These are phyloP conservation scores for Odontomachus brunneus DNA, from an alignment of 1,140 invertebrate genomes.

Conservation along the genomic window DNA sequence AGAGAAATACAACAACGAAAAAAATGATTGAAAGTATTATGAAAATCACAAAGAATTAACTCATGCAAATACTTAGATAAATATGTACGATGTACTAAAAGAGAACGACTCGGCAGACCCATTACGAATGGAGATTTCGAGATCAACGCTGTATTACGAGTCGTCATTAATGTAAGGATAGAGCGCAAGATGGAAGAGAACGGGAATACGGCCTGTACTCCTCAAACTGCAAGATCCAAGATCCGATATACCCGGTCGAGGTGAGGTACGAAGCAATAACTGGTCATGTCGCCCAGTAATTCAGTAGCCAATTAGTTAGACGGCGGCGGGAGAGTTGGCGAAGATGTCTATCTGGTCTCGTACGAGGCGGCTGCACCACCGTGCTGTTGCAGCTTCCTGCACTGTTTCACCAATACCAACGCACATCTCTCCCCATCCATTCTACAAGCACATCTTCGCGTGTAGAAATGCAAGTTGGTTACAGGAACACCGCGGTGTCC, in stretches of 20 bases:
- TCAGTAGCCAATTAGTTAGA: conserved; percentile 83
- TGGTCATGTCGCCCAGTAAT: conserved; percentile 80
- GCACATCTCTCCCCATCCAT: background rate
- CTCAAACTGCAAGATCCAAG: conserved; percentile 69
- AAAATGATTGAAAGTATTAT: background rate
- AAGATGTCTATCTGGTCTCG: conserved; percentile 79
- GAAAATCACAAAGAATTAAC: background rate
- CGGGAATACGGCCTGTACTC: conserved; percentile 33
- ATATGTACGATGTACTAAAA: conserved; percentile 32
- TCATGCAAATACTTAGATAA: conserved; percentile 55
- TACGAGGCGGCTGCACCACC: conserved; percentile 71
- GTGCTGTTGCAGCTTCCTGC: conserved; percentile 72
- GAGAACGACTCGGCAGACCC: background rate
- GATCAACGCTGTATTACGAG: conserved; percentile 49
- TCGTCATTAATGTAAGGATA: conserved; percentile 58
- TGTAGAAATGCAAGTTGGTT: conserved; percentile 26
- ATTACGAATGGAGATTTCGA: conserved; percentile 66
- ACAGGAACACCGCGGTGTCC: conserved; percentile 35
- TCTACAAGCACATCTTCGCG: conserved; percentile 9
- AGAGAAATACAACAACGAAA: background rate
- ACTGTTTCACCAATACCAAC: conserved; percentile 67
- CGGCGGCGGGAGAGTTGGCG: conserved; percentile 74
- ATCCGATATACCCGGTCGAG: conserved; percentile 70
- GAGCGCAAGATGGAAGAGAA: background rate
- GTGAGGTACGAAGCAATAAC: conserved; percentile 79